Conservation (phyloP, 1,140 invertebrate genomes). For the Solenopsis invicta region DNA sequence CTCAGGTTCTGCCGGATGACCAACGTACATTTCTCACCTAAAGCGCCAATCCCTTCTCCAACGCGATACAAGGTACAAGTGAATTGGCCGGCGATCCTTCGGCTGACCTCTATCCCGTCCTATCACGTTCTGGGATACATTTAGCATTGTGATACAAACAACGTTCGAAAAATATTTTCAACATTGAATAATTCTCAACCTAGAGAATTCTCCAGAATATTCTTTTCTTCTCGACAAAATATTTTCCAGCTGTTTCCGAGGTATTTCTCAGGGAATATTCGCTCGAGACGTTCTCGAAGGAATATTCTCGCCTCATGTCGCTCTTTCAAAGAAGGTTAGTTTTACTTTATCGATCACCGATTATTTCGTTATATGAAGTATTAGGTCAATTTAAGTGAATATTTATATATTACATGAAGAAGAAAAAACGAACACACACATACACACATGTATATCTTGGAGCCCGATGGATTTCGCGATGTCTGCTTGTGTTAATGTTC, state of each 20-base stretch:
- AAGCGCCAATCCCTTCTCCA: background rate
- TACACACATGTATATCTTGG: too few species aligned
- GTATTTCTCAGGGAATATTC: conserved; percentile 36
- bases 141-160: background rate
- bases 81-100: conserved; percentile 1
- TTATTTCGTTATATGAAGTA: conserved; percentile 36
- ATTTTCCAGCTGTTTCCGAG: conserved; percentile 17
- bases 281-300: conserved; percentile 6
- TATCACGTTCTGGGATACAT: background rate
- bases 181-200: background rate
- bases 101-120: background rate
- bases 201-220: background rate
- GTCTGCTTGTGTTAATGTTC: background rate
- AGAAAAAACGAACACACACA: too few species aligned
- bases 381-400: background rate
- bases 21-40: conserved; percentile 7
- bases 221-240: conserved; percentile 19
- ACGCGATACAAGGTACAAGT: background rate
- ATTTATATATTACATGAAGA: background rate
- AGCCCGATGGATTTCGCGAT: background rate
- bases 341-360: conserved; percentile 13
- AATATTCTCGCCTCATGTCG: conserved; percentile 40
- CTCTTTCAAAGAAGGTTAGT: background rate
- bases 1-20: conserved; percentile 28
- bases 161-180: background rate